Base-by-base conservation (phyloP, 2,888 invertebrate species). In the Psococerastis gibbosa region DNA sequence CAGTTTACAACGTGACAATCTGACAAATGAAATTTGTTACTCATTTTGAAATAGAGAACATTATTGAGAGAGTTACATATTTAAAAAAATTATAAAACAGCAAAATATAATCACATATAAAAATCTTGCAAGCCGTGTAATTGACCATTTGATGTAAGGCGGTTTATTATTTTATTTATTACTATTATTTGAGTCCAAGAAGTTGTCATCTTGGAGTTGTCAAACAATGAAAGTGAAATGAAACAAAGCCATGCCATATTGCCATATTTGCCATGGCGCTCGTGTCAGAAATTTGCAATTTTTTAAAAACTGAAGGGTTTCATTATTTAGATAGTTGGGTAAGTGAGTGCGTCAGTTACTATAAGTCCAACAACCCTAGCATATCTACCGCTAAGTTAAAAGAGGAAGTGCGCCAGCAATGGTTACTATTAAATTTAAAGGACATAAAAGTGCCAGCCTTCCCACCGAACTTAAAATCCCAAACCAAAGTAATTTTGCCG, bases 271-370 rank as follows among this genome's bases (percentile, higher is more conserved):
- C n/a, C n/a, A n/a, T n/a, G n/a, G n/a, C n/a, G n/a, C n/a, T n/a
- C n/a, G n/a, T n/a, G n/a, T n/a, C n/a, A n/a, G n/a, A 38, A 18
- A 38, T 38, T 38, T 38, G 8, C 20, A 20, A 17, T 20, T 38
- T 3, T 11, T 20, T 38, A 38, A 38, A 17, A 38, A 18, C 38
- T 3, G 3, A 18, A 5, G 6, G 11, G 3, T 18, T 38, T 38
- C 38, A 38, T 38, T 38, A 16, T 18, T 17, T 20, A 3, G 38
- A 38, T 18, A 20, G 6, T 20, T 38, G 38, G 38, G 38, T 38
- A 20, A 38, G 17, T 13, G 38, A 38, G n/a, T 17, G 18, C 3
- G 22, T 38, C 6, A 20, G 20, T 13, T 38, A 38, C 22, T 38
- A 38, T 22, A 15, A 22, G 22, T 38, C 38, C 15, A 6, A 4